Base-by-base conservation (phyloP, 2,888 invertebrate genomes). In the Aleiodes alternator region DNA sequence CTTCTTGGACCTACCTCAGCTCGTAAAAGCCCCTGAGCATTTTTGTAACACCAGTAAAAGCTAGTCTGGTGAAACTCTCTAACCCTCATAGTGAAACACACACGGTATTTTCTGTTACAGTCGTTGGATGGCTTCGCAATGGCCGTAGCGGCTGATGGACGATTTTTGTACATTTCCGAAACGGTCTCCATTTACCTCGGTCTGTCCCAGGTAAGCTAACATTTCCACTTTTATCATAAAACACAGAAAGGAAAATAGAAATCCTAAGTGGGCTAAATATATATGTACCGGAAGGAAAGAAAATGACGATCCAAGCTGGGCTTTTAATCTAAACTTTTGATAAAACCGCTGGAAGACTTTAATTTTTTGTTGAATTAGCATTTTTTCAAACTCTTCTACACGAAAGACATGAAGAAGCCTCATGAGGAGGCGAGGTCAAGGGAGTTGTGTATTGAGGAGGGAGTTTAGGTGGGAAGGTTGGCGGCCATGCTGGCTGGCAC, bases 121-220 rank as follows among this genome's bases (percentile, higher is more conserved):
- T 97, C 98, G 79, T 91, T 99, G 90, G 99, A 99, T 90, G 99
- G 99, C 69, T 99, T 99, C 91, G 97, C 98, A 83, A 93, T 99
- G 90, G 96, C 98, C 51, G 94, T 99, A 82, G 97, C 97, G 72
- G 96, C 97, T 82, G 98, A 98, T 91, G 98, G 98, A 81, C 94
- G 98, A 90, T 98, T 99, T 92, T 94, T 99, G 90, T 99, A 99
- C 93, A 98, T 99, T 92, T 99, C 98, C 85, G 99, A 99, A 93
- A 99, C 99, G 86, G 99, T 99, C 87, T 99, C 99, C 90, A 98
- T 99, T 91, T 99, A 99, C 93, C 94, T 99, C 91, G 99, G 99
- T 87, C 95, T 99, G 90, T 99, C 98, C 91, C 99, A 99, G 95
- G 98, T 97, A 92, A 93, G 93, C 91, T 78, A 56, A 72, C 78